Evolutionary conservation across 1,140 invertebrate species (phyloP), one percentile per base, ranked within the genome.

Genomic region (Uloborus diversus): DNA sequence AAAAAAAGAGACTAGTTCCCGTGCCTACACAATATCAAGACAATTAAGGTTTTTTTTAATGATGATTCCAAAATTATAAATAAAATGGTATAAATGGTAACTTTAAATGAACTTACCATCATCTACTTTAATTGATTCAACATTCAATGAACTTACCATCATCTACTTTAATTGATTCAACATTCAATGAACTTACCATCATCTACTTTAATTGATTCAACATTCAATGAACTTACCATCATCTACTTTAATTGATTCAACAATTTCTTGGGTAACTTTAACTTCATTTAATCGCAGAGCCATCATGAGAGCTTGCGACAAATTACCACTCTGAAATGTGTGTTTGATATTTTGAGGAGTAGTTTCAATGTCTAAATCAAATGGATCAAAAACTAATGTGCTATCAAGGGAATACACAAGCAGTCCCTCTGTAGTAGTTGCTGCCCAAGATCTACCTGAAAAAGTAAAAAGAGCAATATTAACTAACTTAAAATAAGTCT

Each of bases 371-470:
- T 95, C 93, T 4, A 98, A 87, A 56, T 94, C 90, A 86, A 94
- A 96, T 0, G 96, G 96, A 89, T 97, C 94, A 86, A 94, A 96
- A 1, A 92, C 87, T 1, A 91, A 86, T 71, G 91, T 92, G 30
- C 90, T 88, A 84, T 95, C 94, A 27, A 98, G 88, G 0, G 95
- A 94, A 87, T 98, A 99, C 51, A 98, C 88, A 1, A 98, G 86
- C 1, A 99, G 88, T 4, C 97, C 98, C 89, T 99, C 97, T 0
- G 96, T 98, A 0, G 94, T 94, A 0, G 93, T 94, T 2, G 94
- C 94, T 14, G 93, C 93, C 91, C 96, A 99, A 5, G 92, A 90
- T 86, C 96, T 91, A 3, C 96, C 93, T 92, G 11, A 13, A 49
- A 64, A 84, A 30, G 85, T 64, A 35, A 85, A 73, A 66, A 83